phyloP scores from a whole-genome alignment of 2,888 invertebrate species.

The Plutella xylostella region DNA sequence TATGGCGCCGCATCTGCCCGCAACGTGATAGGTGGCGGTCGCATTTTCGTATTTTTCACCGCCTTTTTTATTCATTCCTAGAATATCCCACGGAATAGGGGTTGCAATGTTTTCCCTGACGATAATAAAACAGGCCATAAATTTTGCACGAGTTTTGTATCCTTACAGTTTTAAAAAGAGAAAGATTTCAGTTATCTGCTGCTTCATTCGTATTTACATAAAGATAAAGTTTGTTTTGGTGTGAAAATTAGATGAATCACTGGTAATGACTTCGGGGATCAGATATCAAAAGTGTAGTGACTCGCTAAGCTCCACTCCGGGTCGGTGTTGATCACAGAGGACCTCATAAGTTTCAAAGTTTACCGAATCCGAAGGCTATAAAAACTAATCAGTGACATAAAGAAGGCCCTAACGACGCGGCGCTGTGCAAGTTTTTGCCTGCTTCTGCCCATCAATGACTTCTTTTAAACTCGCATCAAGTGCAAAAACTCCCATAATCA shows the following conservation, averaged over 20 bases:
- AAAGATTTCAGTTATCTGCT: no score
- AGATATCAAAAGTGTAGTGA: no score
- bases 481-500: not conserved
- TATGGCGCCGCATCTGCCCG: no score
- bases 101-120: not conserved
- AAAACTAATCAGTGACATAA: slow-evolving; percentile 49
- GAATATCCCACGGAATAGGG: not conserved
- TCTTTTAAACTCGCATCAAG: not conserved
- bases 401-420: slow-evolving; percentile 35
- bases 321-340: slow-evolving; percentile 18
- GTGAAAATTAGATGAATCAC: no score
- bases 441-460: not conserved
- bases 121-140: not conserved
- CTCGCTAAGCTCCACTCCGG: no score
- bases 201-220: no score
- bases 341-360: slow-evolving; percentile 27
- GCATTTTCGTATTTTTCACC: no score
- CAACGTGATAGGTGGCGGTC: not conserved
- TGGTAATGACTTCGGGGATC: no score
- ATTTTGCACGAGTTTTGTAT: no score
- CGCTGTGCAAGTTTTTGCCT: slow-evolving; percentile 2
- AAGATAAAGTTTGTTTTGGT: no score
- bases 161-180: no score
- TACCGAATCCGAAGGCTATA: slow-evolving; percentile 32
- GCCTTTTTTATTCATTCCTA: not conserved